Base-by-base conservation (phyloP, 2,888 invertebrate genomes). In the Xestia xanthographa region DNA sequence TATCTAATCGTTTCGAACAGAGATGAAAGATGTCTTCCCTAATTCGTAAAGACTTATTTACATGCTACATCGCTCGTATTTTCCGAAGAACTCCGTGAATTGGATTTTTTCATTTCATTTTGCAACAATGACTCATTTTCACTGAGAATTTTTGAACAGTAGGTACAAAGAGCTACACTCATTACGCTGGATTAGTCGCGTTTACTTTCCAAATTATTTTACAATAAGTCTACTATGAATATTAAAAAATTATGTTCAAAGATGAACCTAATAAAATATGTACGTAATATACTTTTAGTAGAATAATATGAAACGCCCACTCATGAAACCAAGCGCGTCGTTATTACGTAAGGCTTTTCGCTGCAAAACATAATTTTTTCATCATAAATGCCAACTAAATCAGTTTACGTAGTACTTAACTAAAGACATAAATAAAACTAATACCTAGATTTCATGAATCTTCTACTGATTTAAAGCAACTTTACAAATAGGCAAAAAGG, bases 11-110 rank as follows among this genome's bases (percentile, higher is more conserved):
- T 85, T 90, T 87, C 88, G 93, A 93, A 93, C 90, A 90, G 90
- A 93, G 92, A 94, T 94, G 94, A 95, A 93, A 94, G 93, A 95
- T 94, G 92, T 90, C 91, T 92, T 90, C 87, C 91, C 90, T 94
- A 94, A 95, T 94, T 93, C 92, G 90, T 87, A 88, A 91, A 90
- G 93, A 94, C 94, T 92, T 94, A 93, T 94, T 93, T 93, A 93
- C 90, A 92, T 92, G 91, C 89, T 87, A 90, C 91, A 90, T 89
- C 88, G 86, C 83, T 80, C 87, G 84, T 91, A 86, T 91, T 92
- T 90, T 90, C 87, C 85, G 83, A 84, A 83, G 87, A 88, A 88
- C 85, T 80, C 41, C 12, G 43, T 75, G 71, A 82, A 80, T 78
- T 79, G 50, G 79, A 79, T 72, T 66, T 77, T 72, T 82, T 72